Percentiles rank a stretch among this genome's conserved stretches.
phyloP scores from a whole-genome alignment of 2,113 vertebrate species.

The Hirundichthys speculiger region DNA sequence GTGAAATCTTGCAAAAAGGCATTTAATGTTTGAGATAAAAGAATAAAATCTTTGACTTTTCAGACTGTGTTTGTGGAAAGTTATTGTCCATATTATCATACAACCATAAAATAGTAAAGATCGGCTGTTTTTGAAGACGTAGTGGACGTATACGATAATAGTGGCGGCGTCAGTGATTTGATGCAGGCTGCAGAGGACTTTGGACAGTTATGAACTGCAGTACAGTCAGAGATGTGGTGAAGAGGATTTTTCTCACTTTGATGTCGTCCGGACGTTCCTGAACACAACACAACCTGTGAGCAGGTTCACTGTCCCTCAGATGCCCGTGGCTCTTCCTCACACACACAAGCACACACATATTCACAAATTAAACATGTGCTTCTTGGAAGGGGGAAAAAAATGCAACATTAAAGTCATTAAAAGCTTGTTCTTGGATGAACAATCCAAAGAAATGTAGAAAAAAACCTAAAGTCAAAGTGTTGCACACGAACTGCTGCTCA shows the following conservation, averaged over 20 bases:
- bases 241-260: constrained; percentile 1
- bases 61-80: too few relatives aligned
- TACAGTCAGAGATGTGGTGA: constrained; percentile 1
- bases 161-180: too few relatives aligned
- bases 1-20: too few relatives aligned
- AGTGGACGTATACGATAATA: too few relatives aligned
- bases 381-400: constrained; percentile 6
- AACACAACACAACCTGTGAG: constrained; percentile 31
- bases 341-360: background rate
- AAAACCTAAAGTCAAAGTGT: constrained; percentile 11
- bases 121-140: too few relatives aligned
- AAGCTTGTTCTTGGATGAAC: constrained; percentile 36
- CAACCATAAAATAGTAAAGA: too few relatives aligned
- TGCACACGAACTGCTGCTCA: background rate
- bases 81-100: too few relatives aligned
- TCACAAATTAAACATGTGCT: background rate
- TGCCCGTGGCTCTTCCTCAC: background rate
- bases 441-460: background rate
- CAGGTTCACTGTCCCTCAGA: constrained; percentile 9
- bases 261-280: constrained; percentile 1
- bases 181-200: background rate
- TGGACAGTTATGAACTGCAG: too few relatives aligned
- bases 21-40: too few relatives aligned
- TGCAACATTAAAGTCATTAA: too few relatives aligned
- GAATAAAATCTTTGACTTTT: too few relatives aligned